These are phyloP conservation scores for Tribolium castaneum DNA, from an alignment of 1,140 invertebrate species.

Conservation along the genomic window DNA sequence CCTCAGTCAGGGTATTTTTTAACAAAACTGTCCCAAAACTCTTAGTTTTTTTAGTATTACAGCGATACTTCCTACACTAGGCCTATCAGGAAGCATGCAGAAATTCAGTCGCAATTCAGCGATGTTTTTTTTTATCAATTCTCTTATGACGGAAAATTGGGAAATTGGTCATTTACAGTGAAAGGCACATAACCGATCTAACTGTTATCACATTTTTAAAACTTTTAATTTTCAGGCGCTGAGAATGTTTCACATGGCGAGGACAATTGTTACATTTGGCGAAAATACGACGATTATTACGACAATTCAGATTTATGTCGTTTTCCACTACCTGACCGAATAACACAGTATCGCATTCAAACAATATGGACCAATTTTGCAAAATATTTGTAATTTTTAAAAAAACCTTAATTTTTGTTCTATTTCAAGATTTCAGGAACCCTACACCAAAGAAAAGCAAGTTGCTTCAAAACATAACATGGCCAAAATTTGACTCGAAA, in stretches of 20 bases:
- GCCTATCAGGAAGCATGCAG: conserved; percentile 47
- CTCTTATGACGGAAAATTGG: conserved; percentile 46
- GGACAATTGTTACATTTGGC: conserved; percentile 33
- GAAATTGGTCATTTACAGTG: not conserved
- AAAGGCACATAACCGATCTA: not conserved
- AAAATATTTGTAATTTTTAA: conserved; percentile 44
- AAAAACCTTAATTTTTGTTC: not conserved
- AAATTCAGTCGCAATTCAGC: conserved; percentile 47
- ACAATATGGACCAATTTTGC: conserved; percentile 46
- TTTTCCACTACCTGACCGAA: not conserved
- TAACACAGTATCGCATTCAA: conserved; percentile 7
- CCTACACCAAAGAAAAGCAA: not conserved
- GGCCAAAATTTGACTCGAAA: not conserved
- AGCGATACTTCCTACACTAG: conserved; percentile 43
- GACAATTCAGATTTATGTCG: not conserved
- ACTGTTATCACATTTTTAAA: too few relatives aligned
- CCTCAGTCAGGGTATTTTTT: not conserved
- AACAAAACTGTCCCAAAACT: conserved; percentile 1
- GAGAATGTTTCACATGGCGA: conserved; percentile 34
- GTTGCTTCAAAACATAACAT: not conserved
- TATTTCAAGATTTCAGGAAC: not conserved
- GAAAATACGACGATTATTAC: not conserved
- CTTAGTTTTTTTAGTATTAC: conserved; percentile 46
- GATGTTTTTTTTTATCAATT: conserved; percentile 55
- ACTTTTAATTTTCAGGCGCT: not conserved